A percentile compares a stretch with the other conserved stretches of the same genome.
Evolutionary conservation across 2,888 invertebrate species (phyloP).

Genomic region (Autographa gamma): DNA sequence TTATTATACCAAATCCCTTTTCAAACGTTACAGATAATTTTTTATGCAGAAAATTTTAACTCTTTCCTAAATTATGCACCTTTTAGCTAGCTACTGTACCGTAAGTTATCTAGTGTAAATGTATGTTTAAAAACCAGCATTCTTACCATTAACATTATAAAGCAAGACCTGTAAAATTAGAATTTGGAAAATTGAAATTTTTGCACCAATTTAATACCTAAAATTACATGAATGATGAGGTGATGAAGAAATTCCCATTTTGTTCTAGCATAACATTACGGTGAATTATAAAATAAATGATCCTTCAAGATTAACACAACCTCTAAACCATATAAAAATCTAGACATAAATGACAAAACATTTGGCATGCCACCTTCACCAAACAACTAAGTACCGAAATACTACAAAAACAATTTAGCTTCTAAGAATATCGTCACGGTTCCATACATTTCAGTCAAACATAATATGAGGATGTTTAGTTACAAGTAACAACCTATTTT

Average conservation of each 20-base stretch:
- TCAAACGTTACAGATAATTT: too few relatives aligned
- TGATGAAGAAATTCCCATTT: neutral
- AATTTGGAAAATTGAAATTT: neutral
- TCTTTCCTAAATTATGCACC: neutral
- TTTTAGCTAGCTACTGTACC: neutral
- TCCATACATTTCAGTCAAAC: too few relatives aligned
- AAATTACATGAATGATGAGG: neutral
- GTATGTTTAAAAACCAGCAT: neutral
- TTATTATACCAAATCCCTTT: neutral
- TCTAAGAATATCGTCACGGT: too few relatives aligned
- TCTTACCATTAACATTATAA: neutral
- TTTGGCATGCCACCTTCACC: too few relatives aligned
- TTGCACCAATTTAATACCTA: neutral
- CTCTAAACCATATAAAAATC: neutral
- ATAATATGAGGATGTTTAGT: too few relatives aligned
- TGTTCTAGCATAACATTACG: neutral
- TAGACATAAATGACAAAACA: neutral
- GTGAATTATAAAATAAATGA: neutral
- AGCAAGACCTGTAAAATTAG: slow-evolving; percentile 4
- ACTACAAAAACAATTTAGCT: too few relatives aligned
- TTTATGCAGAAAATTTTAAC: neutral
- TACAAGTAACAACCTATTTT: too few relatives aligned
- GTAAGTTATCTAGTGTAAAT: neutral
- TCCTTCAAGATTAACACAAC: neutral
- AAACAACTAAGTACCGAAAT: too few relatives aligned